Evolutionary conservation across 2,888 invertebrate genomes (phyloP).

Genomic region (Antheraea yamamai): DNA sequence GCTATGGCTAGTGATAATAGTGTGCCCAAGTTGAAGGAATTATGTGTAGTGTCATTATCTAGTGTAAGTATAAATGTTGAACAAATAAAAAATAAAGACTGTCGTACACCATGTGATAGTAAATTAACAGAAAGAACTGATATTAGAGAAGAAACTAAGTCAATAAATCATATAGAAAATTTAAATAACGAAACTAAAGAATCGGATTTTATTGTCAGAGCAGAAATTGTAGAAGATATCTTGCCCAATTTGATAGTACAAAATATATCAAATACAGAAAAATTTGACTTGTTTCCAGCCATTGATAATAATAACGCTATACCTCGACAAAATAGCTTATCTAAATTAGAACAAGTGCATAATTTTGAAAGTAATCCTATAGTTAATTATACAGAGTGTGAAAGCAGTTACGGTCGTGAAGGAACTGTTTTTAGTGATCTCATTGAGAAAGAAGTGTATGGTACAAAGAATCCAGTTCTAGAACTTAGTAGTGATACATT

Average conservation of each 20-base stretch:
- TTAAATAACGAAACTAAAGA: constrained; percentile 33
- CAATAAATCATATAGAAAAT: constrained; percentile 64
- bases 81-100: constrained; percentile 72
- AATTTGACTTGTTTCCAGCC: neutral
- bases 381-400: neutral
- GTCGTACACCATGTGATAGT: constrained; percentile 73
- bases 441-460: constrained; percentile 32
- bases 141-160: constrained; percentile 70
- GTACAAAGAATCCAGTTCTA: constrained; percentile 25
- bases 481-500: constrained; percentile 12
- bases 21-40: constrained; percentile 69
- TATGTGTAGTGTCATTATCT: constrained; percentile 70
- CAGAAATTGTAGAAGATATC: constrained; percentile 28
- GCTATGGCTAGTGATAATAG: constrained; percentile 64
- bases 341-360: neutral
- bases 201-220: constrained; percentile 23
- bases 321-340: constrained; percentile 5
- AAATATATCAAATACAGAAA: constrained; percentile 6
- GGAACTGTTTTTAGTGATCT: constrained; percentile 38
- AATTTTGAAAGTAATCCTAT: neutral
- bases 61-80: constrained; percentile 69
- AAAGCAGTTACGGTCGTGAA: constrained; percentile 27
- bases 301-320: neutral
- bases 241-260: constrained; percentile 19
- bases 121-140: constrained; percentile 67